Evolutionary conservation across 1,140 invertebrate genomes (phyloP).

Genomic region (Phymorhynchus buccinoides): DNA sequence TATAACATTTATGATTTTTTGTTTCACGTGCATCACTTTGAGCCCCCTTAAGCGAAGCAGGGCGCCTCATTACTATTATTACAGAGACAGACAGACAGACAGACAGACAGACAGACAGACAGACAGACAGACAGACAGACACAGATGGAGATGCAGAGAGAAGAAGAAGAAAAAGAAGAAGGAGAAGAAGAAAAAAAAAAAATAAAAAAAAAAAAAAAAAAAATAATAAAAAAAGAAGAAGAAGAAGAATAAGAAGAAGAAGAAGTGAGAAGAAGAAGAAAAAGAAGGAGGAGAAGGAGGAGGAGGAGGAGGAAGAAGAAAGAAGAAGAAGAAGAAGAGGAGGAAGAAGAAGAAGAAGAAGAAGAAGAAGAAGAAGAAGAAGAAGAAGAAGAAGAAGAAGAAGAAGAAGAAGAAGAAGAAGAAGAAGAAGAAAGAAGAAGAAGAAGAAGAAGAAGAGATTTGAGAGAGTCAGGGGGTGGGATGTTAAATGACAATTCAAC

Average conservation of each 20-base stretch:
- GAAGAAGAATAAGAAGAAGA: too few species aligned
- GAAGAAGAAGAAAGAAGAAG: neutral
- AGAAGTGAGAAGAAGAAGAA: neutral
- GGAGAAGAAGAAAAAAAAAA: neutral
- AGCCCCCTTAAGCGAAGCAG: too few species aligned
- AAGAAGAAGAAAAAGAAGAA: neutral
- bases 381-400: neutral
- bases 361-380: neutral
- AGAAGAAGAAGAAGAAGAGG: neutral
- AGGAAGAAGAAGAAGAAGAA: neutral
- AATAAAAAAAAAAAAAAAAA: neutral
- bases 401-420: neutral
- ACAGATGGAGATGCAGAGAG: too few species aligned
- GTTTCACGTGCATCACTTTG: too few species aligned
- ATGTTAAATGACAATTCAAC: neutral
- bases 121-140: neutral
- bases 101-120: neutral
- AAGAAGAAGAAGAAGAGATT: neutral
- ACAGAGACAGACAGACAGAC: conserved; percentile 20
- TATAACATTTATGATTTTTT: too few species aligned
- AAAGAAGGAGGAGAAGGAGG: neutral
- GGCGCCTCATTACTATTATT: neutral
- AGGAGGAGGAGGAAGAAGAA: neutral
- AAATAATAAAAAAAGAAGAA: too few species aligned
- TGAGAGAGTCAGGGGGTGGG: neutral